A percentile compares a stretch with the other conserved stretches of the same genome.
These are phyloP conservation scores for Leucoptera coffeella DNA, from an alignment of 2,888 invertebrate species.

Conservation along the genomic window DNA sequence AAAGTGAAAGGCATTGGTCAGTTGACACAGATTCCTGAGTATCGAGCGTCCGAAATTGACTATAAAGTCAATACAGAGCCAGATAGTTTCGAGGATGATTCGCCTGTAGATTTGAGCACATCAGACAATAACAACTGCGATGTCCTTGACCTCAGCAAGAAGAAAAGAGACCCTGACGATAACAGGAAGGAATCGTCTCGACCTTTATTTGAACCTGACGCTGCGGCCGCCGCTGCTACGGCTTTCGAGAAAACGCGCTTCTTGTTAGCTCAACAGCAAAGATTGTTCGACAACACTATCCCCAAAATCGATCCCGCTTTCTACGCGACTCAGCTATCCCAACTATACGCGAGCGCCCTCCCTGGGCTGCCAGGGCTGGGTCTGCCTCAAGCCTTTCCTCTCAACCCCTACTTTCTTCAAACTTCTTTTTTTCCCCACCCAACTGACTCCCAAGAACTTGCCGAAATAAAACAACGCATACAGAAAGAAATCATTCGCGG, in stretches of 20 bases:
- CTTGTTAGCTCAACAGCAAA: conserved; percentile 61
- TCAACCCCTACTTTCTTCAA: conserved; percentile 61
- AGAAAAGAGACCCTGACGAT: conserved; percentile 43
- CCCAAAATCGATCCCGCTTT: conserved; percentile 59
- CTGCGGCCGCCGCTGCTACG: conserved; percentile 24
- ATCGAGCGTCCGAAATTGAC: conserved; percentile 24
- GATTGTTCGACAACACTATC: conserved; percentile 55
- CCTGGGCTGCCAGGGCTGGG: conserved; percentile 48
- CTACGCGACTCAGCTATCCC: conserved; percentile 56
- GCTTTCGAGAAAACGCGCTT: conserved; percentile 53
- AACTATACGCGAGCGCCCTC: conserved; percentile 52
- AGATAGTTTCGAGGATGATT: conserved; percentile 38
- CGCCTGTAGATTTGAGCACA: conserved; percentile 68
- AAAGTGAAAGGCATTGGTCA: conserved; percentile 61
- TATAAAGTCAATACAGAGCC: conserved; percentile 22
- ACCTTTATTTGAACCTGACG: conserved; percentile 33
- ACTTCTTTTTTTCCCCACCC: conserved; percentile 50
- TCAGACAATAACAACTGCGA: conserved; percentile 49
- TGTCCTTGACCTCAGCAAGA: conserved; percentile 79
- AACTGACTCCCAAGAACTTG: conserved; percentile 52
- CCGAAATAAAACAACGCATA: conserved; percentile 62
- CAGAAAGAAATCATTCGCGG: conserved; percentile 61
- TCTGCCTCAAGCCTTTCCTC: conserved; percentile 55
- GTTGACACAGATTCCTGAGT: conserved; percentile 51
- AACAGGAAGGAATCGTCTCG: conserved; percentile 34